phyloP scores from a whole-genome alignment of 2,888 invertebrate species.

The Leucoptera coffeella region DNA sequence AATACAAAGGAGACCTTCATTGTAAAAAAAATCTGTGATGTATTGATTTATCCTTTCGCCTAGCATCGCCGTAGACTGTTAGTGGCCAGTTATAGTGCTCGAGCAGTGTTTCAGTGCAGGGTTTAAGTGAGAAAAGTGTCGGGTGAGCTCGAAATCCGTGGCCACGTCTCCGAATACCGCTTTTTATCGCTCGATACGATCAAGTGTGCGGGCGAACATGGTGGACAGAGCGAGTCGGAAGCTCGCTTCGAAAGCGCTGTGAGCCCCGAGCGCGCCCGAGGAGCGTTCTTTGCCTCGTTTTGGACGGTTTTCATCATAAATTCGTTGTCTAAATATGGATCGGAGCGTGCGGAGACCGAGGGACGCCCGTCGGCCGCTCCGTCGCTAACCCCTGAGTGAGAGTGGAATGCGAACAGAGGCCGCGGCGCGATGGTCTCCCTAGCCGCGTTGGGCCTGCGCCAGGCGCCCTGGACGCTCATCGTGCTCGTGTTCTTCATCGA shows the following conservation, averaged over 20 bases:
- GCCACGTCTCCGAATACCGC: slow-evolving; percentile 50
- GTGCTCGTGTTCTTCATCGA: slow-evolving; percentile 58
- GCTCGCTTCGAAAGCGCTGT: slow-evolving; percentile 30
- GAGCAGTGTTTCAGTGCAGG: slow-evolving; percentile 11
- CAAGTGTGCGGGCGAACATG: slow-evolving; percentile 42
- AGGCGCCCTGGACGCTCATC: slow-evolving; percentile 45
- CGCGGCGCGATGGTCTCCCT: slow-evolving; percentile 39
- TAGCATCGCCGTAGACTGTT: slow-evolving; percentile 10
- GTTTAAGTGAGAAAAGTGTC: slow-evolving; percentile 17
- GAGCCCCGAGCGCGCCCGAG: too few species aligned
- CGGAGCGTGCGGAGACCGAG: slow-evolving; percentile 17
- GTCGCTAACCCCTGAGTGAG: slow-evolving; percentile 5
- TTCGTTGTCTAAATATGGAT: slow-evolving; percentile 31
- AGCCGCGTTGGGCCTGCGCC: slow-evolving; percentile 34
- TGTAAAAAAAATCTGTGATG: slow-evolving; percentile 52
- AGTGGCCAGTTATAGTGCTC: background rate
- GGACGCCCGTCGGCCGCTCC: too few species aligned
- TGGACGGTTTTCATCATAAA: slow-evolving; percentile 14
- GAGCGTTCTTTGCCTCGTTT: slow-evolving; percentile 33
- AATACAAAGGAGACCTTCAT: slow-evolving; percentile 49
- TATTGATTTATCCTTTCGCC: slow-evolving; percentile 50
- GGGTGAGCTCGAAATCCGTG: slow-evolving; percentile 20
- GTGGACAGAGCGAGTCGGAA: slow-evolving; percentile 33
- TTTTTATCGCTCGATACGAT: slow-evolving; percentile 52
- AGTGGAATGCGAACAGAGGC: too few species aligned